phyloP scores from a whole-genome alignment of 2,113 vertebrate genomes.

The Empidonax traillii region DNA sequence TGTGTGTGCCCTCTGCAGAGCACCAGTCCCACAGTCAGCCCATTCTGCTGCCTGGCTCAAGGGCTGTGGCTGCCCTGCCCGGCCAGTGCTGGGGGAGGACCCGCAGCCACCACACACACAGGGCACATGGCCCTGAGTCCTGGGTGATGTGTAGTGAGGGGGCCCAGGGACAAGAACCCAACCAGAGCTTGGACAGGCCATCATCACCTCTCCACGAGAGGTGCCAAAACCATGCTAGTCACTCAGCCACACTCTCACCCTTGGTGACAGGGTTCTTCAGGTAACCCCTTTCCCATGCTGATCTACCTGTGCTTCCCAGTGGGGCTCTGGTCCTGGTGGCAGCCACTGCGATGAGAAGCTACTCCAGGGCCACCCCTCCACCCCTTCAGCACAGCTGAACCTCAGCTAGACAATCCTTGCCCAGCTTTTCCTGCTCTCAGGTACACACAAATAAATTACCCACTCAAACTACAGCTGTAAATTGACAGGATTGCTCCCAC shows the following conservation, averaged over 20 bases:
- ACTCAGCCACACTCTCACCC: not conserved
- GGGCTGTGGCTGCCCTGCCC: not conserved
- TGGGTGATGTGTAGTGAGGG: accelerated
- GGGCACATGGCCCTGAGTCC: accelerated
- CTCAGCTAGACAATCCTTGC: not conserved
- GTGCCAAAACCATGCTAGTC: accelerated
- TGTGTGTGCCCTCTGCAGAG: not conserved
- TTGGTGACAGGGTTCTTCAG: accelerated
- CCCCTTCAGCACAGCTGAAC: not conserved
- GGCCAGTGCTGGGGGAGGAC: not conserved
- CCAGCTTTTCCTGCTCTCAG: not conserved
- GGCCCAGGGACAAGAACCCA: not conserved
- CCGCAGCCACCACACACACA: accelerated
- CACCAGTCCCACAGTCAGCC: not conserved
- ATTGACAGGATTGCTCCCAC: no score
- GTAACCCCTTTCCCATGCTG: not conserved
- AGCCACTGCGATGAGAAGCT: accelerated
- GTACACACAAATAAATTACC: not conserved
- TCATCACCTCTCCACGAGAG: accelerated
- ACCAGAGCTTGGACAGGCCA: accelerated
- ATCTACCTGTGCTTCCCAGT: not conserved
- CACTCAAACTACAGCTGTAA: not conserved
- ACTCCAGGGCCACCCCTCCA: not conserved
- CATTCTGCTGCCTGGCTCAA: accelerated
- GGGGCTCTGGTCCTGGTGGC: accelerated